Evolutionary conservation across 2,888 invertebrate species (phyloP).

Genomic region (Amblyteles armatorius): DNA sequence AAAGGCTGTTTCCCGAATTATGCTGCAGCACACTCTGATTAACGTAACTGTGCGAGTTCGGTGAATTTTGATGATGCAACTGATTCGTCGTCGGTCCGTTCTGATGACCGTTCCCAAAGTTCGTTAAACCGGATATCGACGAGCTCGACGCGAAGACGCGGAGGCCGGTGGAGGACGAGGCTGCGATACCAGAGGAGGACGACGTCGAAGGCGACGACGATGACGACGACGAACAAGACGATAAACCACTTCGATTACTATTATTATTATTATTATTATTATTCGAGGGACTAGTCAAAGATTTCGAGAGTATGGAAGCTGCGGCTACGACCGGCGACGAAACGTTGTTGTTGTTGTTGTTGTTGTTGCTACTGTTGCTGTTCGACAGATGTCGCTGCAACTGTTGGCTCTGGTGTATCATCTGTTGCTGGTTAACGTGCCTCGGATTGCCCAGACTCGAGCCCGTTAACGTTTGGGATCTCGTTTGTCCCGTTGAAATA

Average conservation of each 20-base stretch:
- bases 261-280: conserved; percentile 56
- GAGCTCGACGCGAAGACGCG: conserved; percentile 48
- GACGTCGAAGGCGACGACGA: conserved; percentile 47
- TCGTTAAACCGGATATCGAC: conserved; percentile 71
- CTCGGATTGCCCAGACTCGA: conserved; percentile 30
- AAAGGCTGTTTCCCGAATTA: conserved; percentile 49
- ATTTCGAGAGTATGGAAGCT: conserved; percentile 81
- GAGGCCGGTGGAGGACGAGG: conserved; percentile 49
- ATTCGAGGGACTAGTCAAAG: conserved; percentile 80
- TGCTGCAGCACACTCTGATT: not conserved
- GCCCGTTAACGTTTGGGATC: conserved; percentile 24
- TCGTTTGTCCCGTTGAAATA: conserved; percentile 39
- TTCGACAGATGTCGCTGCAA: conserved; percentile 68
- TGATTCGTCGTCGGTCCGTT: conserved; percentile 77
- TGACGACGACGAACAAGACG: conserved; percentile 48
- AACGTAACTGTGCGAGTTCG: conserved; percentile 48
- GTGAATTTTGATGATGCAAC: conserved; percentile 64
- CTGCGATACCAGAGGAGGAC: conserved; percentile 30
- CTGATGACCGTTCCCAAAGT: conserved; percentile 82
- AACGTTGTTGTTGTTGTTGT: conserved; percentile 75
- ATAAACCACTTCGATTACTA: conserved; percentile 54
- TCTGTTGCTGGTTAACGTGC: conserved; percentile 61
- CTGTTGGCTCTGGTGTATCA: conserved; percentile 67
- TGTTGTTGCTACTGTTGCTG: conserved; percentile 77
- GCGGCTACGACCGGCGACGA: conserved; percentile 62